Conservation (phyloP, 2,113 vertebrate genomes). For the Campylomormyrus tamandua region DNA sequence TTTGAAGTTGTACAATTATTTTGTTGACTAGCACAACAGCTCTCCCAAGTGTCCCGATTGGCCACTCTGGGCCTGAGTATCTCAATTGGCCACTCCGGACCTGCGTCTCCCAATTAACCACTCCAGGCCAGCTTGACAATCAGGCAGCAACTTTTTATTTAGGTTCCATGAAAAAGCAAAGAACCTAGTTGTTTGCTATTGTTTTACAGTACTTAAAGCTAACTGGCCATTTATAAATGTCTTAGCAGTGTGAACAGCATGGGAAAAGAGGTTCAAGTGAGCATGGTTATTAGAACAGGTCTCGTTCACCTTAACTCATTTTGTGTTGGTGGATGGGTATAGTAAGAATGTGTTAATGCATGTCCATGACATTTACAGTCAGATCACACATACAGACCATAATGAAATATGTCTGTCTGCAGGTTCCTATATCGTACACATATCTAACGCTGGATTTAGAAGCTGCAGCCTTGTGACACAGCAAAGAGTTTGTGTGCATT, state of each 20-base stretch:
- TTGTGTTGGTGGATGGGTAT: background rate
- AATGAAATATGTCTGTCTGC: background rate
- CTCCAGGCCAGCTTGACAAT: background rate
- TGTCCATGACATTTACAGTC: background rate
- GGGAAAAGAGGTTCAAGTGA: background rate
- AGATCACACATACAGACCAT: background rate
- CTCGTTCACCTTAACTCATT: background rate
- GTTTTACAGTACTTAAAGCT: background rate
- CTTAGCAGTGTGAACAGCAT: background rate
- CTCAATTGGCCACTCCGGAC: too few relatives aligned
- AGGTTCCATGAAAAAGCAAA: background rate
- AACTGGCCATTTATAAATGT: background rate
- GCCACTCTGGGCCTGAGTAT: background rate
- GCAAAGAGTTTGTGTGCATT: background rate
- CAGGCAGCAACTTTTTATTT: background rate
- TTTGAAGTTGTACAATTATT: too few relatives aligned
- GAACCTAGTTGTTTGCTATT: background rate
- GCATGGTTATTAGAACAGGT: background rate
- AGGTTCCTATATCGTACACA: background rate
- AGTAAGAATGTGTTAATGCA: background rate
- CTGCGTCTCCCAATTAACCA: background rate
- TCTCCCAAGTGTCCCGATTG: background rate
- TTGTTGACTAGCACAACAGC: too few relatives aligned
- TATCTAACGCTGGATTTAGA: background rate
- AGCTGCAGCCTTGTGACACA: background rate